Conservation (phyloP, 2,888 invertebrate species). For the Clanis bilineata region DNA sequence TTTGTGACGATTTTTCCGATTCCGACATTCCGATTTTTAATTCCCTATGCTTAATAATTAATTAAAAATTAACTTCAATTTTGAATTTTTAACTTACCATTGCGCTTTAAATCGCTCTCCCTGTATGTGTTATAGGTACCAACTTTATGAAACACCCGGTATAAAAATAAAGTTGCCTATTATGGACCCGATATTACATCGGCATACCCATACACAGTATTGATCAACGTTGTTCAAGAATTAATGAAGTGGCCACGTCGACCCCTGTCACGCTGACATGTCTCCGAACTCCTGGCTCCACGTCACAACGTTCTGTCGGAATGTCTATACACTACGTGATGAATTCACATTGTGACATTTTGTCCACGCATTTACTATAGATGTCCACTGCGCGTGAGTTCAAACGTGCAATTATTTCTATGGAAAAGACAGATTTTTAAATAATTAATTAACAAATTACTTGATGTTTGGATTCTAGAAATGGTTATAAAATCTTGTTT, state of each 20-base stretch:
- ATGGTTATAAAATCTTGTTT: too few species aligned
- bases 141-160: too few species aligned
- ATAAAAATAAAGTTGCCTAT: background rate
- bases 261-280: constrained; percentile 67
- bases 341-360: background rate
- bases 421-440: background rate
- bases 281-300: constrained; percentile 47
- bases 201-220: constrained; percentile 44
- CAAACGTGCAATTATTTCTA: background rate
- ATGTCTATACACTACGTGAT: constrained; percentile 69
- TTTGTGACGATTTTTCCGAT: too few species aligned
- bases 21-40: too few species aligned
- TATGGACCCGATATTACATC: constrained; percentile 6
- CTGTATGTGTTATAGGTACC: too few species aligned
- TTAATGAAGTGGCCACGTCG: constrained; percentile 79
- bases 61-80: too few species aligned
- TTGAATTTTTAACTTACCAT: too few species aligned
- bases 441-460: background rate
- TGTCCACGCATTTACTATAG: background rate
- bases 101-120: too few species aligned
- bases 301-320: constrained; percentile 56
- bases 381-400: background rate
- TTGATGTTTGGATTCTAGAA: background rate
- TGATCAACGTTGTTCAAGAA: constrained; percentile 71
- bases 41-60: too few species aligned